These are phyloP conservation scores for Acholoe squamosa DNA, from an alignment of 2,888 invertebrate species.

Conservation along the genomic window DNA sequence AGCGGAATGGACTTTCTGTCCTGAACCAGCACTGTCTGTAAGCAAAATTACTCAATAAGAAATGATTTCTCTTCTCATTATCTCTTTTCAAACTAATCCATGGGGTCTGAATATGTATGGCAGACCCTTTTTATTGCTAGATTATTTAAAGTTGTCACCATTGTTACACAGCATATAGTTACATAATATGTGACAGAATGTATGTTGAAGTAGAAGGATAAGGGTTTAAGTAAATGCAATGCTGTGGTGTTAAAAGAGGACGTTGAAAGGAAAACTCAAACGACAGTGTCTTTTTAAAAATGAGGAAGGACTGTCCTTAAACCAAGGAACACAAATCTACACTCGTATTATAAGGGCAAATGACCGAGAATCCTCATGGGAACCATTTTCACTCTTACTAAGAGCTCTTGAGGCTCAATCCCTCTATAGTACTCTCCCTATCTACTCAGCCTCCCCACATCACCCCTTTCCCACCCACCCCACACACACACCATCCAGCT, in stretches of 20 bases:
- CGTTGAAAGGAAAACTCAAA: neutral
- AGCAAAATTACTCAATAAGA: too few relatives aligned
- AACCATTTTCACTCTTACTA: neutral
- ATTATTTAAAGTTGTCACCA: too few relatives aligned
- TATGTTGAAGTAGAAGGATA: neutral
- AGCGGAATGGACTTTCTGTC: too few relatives aligned
- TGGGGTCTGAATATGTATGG: neutral
- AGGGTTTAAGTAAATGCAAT: neutral
- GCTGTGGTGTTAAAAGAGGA: neutral
- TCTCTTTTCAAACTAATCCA: neutral
- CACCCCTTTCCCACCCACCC: neutral
- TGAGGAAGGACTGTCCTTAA: neutral
- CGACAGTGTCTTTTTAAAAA: neutral
- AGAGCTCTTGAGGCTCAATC: neutral
- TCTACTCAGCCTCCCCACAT: neutral
- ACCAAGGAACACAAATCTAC: neutral
- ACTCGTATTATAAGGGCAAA: too few relatives aligned
- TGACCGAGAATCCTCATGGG: too few relatives aligned
- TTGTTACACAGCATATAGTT: neutral
- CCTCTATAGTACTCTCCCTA: neutral
- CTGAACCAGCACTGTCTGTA: too few relatives aligned
- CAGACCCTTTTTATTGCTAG: too few relatives aligned
- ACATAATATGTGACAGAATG: neutral
- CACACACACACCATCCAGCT: neutral
- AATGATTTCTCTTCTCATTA: neutral